These are phyloP conservation scores for Hippolais icterina DNA, from an alignment of 2,113 vertebrate genomes.

Conservation along the genomic window DNA sequence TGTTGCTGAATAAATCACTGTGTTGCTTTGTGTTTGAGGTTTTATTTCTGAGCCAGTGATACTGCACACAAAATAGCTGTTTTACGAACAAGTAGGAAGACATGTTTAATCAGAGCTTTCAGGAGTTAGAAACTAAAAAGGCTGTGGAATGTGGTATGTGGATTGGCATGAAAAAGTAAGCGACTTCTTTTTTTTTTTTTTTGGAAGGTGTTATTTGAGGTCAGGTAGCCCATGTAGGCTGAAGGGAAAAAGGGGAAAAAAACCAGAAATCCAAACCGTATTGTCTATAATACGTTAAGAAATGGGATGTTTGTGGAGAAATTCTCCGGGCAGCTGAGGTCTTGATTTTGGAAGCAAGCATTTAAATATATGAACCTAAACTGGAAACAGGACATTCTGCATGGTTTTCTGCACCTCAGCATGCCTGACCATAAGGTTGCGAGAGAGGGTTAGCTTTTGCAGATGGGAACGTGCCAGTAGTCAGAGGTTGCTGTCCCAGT, in stretches of 20 bases:
- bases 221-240: neutral
- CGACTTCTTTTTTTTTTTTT: neutral
- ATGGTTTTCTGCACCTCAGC: neutral
- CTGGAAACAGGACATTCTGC: neutral
- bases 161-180: neutral
- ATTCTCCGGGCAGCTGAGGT: neutral
- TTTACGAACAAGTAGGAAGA: neutral
- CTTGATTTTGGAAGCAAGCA: neutral
- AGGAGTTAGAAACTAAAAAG: neutral
- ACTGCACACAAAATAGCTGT: neutral
- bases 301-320: neutral
- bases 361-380: neutral
- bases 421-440: neutral
- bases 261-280: neutral
- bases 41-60: neutral
- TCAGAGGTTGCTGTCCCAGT: neutral
- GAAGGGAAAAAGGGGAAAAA: neutral
- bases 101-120: neutral
- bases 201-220: neutral
- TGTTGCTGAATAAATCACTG: neutral
- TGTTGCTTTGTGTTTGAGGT: constrained; percentile 9
- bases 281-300: neutral
- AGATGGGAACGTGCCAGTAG: neutral
- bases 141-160: neutral
- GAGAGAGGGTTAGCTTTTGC: neutral